Base-by-base conservation (phyloP, 1,140 invertebrate genomes). In the Aricia agestis region DNA sequence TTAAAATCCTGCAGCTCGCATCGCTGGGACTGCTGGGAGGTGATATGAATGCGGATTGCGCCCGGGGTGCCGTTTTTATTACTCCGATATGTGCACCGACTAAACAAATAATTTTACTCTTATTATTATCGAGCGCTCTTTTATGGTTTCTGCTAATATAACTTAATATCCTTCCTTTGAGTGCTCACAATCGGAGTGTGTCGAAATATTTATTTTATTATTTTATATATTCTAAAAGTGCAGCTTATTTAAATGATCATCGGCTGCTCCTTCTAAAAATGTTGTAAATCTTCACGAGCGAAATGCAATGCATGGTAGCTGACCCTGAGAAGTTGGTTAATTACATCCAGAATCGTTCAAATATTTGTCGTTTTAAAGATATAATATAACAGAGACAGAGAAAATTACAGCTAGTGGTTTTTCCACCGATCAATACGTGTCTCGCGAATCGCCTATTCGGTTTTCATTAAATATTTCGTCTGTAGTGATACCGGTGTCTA, bases 31-130 rank as follows among this genome's bases (percentile, higher is more conserved):
- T 4, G 13, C 45, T 52, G 3, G 45, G 10, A 52, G 45, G 45
- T 52, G 45, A 52, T 52, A 52, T 52, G 45, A 52, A 52, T 52
- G 45, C 45, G 45, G 45, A 52, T 52, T 52, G 45, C 45, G 45
- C 45, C 11, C 10, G 6, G 11, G 45, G 45, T 52, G 45, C 45
- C 13, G 45, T 11, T 52, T 52, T 52, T 52, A 52, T 52, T 52
- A 15, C 36, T 36, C 36, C 36, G 36, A 36, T 36, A 36, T 36
- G 36, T 36, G 36, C 36, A 36, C 45, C 45, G 45, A 52, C 45
- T 52, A 52, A 52, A 13, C 3, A 52, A 52, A 52, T 52, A 52
- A 13, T 52, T 52, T 52, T 13, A 52, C 11, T 52, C 10, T 11
- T 13, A 52, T 52, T 52, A 42, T 42, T 42, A 52, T 13, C 45